Percentiles rank a stretch among this genome's conserved stretches.
These are phyloP conservation scores for Pteropus alecto DNA, from an alignment of 2,113 vertebrate species.

Conservation along the genomic window DNA sequence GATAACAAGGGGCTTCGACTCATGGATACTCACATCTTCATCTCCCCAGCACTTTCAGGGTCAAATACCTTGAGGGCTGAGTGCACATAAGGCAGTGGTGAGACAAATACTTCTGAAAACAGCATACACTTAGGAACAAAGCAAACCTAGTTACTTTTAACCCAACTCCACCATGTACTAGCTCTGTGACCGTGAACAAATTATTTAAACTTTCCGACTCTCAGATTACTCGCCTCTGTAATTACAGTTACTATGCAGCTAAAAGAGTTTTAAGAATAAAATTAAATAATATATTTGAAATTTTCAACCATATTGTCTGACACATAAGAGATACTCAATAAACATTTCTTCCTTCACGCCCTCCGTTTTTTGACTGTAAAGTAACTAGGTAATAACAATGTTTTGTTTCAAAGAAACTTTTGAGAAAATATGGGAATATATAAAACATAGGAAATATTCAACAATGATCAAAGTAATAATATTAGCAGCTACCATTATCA, in stretches of 20 bases:
- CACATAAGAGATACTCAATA: neutral
- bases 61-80: neutral
- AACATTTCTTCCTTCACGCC: neutral
- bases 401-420: conserved; percentile 14
- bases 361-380: neutral
- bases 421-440: conserved; percentile 1
- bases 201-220: neutral
- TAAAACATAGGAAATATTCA: conserved; percentile 21
- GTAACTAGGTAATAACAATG: conserved; percentile 10
- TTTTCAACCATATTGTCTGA: neutral
- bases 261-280: conserved; percentile 20
- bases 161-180: neutral
- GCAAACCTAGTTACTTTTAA: neutral
- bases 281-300: neutral
- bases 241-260: neutral
- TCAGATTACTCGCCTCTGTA: neutral
- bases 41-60: neutral
- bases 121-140: neutral
- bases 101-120: neutral
- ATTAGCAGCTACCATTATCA: neutral
- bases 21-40: neutral
- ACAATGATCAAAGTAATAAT: conserved; percentile 7
- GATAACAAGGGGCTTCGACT: neutral
- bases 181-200: neutral
- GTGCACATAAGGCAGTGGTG: neutral